Base-by-base conservation (phyloP, 2,797 vertebrate genomes). In the Xerus rutilus region DNA sequence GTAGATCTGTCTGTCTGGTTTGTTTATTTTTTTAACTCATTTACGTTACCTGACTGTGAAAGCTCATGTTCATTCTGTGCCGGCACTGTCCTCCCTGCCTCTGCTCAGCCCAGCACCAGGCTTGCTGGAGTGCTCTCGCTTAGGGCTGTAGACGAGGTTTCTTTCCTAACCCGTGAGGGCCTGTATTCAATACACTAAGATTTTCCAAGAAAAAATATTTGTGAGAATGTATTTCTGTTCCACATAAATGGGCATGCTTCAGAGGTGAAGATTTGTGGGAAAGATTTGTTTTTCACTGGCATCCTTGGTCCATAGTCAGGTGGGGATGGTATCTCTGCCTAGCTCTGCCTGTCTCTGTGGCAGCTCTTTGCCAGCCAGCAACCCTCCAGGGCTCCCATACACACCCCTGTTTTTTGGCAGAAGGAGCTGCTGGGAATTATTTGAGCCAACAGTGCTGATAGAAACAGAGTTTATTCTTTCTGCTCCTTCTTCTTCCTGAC, bases 51-150 rank as follows among this genome's bases (percentile, higher is more conserved):
- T 82, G 89, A 91, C 96, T 93, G 92, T 98, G 98, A 96, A 86
- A 99, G 99, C 99, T 99, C 99, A 99, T 99, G 99, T 99, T 99
- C 99, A 97, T 98, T 98, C 98, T 98, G 98, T 99, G 99, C 99
- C 99, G 69, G 98, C 99, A 99, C 98, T 96, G 96, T 97, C 96
- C 73, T 81, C 91, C 97, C 81, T 45, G 74, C 90, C 96, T 86
- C 32, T 0, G 98, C 98, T 97, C 77, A 95, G 92, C 96, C 95
- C 92, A 10, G 74, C 97, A 72, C 94, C 52, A 65, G 92, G 97
- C 97, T 96, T 98, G 96, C 97, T 94, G 92, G 92, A 95, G 89
- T 93, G 83, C 93, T 49, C 57, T 11, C 0, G 35, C 91, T 30
- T 32, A 35, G 54, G 79, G 81, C 64, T 62, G 7, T 23, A 59